phyloP scores from a whole-genome alignment of 1,140 invertebrate species.

The Solenopsis invicta region DNA sequence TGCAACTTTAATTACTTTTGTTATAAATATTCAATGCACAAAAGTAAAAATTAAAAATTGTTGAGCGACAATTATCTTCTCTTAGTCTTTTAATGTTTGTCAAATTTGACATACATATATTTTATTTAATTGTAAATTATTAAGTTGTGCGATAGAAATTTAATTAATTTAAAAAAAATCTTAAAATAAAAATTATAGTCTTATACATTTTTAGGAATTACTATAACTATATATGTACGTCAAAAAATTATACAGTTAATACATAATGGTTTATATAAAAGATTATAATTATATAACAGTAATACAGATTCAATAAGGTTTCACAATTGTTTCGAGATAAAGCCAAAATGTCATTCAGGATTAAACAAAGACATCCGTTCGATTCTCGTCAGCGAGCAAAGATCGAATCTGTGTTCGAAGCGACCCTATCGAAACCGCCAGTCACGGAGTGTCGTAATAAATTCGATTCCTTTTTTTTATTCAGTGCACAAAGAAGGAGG shows the following conservation, averaged over 20 bases:
- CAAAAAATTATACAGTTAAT: not conserved
- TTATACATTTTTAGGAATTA: not conserved
- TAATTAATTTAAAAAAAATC: not conserved
- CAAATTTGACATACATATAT: not conserved
- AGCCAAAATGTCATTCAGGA: not conserved
- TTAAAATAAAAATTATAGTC: not conserved
- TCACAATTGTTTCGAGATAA: not conserved
- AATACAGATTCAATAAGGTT: not conserved
- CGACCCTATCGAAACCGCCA: conserved; percentile 41
- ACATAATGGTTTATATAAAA: too few relatives aligned
- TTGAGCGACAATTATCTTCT: too few relatives aligned
- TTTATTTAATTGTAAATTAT: not conserved
- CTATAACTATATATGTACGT: too few relatives aligned
- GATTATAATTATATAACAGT: not conserved
- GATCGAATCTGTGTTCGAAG: conserved; percentile 43
- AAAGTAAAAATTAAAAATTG: too few relatives aligned
- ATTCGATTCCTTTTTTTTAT: conserved; percentile 69
- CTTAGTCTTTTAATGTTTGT: not conserved
- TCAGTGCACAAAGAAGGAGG: conserved; percentile 41
- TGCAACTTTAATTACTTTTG: too few relatives aligned
- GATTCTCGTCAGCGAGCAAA: conserved; percentile 7
- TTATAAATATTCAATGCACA: too few relatives aligned
- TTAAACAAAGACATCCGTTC: conserved; percentile 32
- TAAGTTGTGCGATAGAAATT: not conserved
- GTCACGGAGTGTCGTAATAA: conserved; percentile 71